Evolutionary conservation across 2,113 vertebrate genomes (phyloP), one percentile per base, ranked within the genome.

Genomic region (Atherinomorus stipes): DNA sequence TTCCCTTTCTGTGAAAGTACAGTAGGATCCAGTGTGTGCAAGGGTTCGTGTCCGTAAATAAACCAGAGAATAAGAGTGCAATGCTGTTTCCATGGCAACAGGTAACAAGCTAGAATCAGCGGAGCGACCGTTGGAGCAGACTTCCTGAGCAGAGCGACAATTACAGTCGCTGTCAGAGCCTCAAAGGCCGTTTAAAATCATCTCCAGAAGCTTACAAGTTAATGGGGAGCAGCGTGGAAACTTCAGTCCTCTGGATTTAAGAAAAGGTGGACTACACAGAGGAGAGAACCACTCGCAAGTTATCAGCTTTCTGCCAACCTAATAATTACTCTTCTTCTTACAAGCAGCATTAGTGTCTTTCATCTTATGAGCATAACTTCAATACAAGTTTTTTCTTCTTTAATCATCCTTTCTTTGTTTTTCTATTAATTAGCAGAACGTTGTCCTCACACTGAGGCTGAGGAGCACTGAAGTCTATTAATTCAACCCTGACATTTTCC

Each of bases 1-100:
- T 16, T n/a, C 40, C 4, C 37, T 40, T 18, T 25, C 73, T 72
- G 34, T 61, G 26, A 22, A 47, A 68, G 19, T 19, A 18, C 2
- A 38, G 53, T 11, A 11, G 40, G 12, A 49, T 51, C 42, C 67
- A 42, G 71, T 21, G 67, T 66, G 59, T 84, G 85, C 31, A 34
- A 58, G 58, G 62, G 76, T 61, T 69, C 18, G 45, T 47, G 37
- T 56, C 83, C 69, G 60, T 75, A 68, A 76, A 86, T 86, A 77
- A 79, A 71, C 70, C 67, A 51, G 57, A 44, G 56, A 11, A 71
- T 23, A 10, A 68, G 70, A 42, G 65, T 51, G 69, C 69, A 44
- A 19, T 45, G 58, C 51, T 85, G 91, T 92, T 92, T 83, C 91
- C 80, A 90, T 89, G 85, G 88, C 74, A 56, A 85, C 28, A 7